Evolutionary conservation across 2,113 vertebrate species (phyloP), one percentile per base, ranked within the genome.

Genomic region (Xenus cinereus): DNA sequence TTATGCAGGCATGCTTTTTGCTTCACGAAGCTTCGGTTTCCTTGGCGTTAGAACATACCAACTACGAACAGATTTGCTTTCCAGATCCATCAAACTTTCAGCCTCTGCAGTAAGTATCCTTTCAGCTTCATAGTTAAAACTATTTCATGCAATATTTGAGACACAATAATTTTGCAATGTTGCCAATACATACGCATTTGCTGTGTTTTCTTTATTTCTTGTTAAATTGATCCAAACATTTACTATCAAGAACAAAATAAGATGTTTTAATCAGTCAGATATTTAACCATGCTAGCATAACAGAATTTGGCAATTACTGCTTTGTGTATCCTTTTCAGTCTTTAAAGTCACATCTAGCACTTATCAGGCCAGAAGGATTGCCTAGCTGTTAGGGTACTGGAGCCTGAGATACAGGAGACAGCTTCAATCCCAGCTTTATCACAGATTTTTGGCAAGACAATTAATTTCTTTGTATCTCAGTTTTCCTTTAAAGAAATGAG

Each of bases 1-100:
- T 98, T 91, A 84, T 84, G 26, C 96, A 98, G 98, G 96, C 84
- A 98, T 98, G 98, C 91, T 98, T 96, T 96, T 95, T 97, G 97
- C 90, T 91, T 96, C 67, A 69, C 93, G 78, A 88, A 97, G 74
- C 78, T 89, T 98, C 89, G 88, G 78, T 67, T 95, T 57, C 72
- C 90, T 92, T 97, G 93, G 94, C 71, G 77, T 76, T 90, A 95
- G 72, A 96, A 66, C 84, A 51, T 78, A 91, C 75, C 95, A 96
- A 80, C 92, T 96, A 80, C 98, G 74, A 97, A 97, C 68, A 76
- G 62, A 95, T 96, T 94, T 72, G 91, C 75, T 96, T 97, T 97
- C 96, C 89, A 94, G 94, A 95, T 71, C 77, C 88, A 76, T 94
- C 72, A 90, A 63, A 69, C 48, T 94, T 85, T 97, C 96, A 94